A percentile compares a stretch with the other conserved stretches of the same genome.
Evolutionary conservation across 2,797 vertebrate genomes (phyloP).

Genomic region (Arvicola amphibius): DNA sequence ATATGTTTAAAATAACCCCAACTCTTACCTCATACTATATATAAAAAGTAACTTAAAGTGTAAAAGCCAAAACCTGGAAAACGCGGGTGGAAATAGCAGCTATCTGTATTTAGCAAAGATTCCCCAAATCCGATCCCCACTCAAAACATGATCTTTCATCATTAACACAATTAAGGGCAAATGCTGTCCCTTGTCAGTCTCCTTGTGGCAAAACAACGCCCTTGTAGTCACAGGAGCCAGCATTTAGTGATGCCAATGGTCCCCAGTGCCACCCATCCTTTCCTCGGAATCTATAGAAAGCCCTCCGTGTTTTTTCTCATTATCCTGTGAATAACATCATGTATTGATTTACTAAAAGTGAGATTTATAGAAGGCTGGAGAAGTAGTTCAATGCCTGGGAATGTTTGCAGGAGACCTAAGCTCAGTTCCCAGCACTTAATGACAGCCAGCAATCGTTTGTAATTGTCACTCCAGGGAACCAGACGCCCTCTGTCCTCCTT

Average conservation of each 20-base stretch:
- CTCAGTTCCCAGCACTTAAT: not conserved
- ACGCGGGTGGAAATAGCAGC: not conserved
- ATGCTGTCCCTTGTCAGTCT: no score
- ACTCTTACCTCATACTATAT: not conserved
- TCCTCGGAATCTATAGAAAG: not conserved
- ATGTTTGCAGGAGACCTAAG: no score
- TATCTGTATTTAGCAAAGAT: not conserved
- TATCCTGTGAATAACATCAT: not conserved
- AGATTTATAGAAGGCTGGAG: not conserved
- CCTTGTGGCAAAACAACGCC: no score
- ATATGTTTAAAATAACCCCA: not conserved
- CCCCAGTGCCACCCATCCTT: accelerated
- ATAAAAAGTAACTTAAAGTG: not conserved
- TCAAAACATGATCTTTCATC: not conserved
- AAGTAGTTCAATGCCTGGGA: not conserved
- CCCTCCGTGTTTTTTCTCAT: not conserved
- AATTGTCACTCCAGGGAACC: not conserved
- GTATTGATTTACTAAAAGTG: not conserved
- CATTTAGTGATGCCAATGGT: not conserved
- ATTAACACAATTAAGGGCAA: not conserved
- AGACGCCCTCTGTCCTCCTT: no score
- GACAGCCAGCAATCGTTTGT: no score
- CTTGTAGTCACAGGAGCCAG: not conserved
- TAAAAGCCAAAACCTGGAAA: not conserved
- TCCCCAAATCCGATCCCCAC: not conserved